Percentiles rank a stretch among this genome's conserved stretches.
Evolutionary conservation across 2,888 invertebrate genomes (phyloP).

Genomic region (Orthosia incerta): DNA sequence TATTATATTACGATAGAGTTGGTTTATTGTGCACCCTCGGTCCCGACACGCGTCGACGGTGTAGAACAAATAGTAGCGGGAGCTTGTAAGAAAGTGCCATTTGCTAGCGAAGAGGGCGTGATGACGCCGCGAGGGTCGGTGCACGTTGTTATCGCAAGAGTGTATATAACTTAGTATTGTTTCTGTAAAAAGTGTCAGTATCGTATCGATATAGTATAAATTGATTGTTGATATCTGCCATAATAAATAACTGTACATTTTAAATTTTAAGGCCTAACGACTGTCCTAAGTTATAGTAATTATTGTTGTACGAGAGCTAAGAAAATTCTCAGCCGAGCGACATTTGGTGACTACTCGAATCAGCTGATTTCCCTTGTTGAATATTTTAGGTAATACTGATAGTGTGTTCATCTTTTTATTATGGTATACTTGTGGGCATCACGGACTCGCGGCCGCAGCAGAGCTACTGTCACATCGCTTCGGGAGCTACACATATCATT

Average conservation of each 20-base stretch:
- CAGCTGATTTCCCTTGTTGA: slow-evolving; percentile 77
- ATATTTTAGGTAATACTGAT: slow-evolving; percentile 77
- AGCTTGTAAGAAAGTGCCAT: slow-evolving; percentile 82
- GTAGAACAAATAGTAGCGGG: slow-evolving; percentile 66
- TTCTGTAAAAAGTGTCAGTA: slow-evolving; percentile 87
- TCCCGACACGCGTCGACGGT: slow-evolving; percentile 58
- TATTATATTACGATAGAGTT: slow-evolving; percentile 66
- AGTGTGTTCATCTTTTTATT: slow-evolving; percentile 80
- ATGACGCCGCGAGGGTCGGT: slow-evolving; percentile 70
- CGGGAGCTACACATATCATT: slow-evolving; percentile 85
- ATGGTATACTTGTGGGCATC: slow-evolving; percentile 67
- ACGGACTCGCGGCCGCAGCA: slow-evolving; percentile 68
- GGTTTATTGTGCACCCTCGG: slow-evolving; percentile 72
- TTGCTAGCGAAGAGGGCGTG: slow-evolving; percentile 66
- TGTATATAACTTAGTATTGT: slow-evolving; percentile 81
- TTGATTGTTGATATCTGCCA: slow-evolving; percentile 90
- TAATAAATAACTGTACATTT: slow-evolving; percentile 89
- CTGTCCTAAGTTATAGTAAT: slow-evolving; percentile 87
- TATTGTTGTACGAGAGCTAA: slow-evolving; percentile 83
- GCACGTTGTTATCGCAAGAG: slow-evolving; percentile 81
- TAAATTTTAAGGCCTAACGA: slow-evolving; percentile 90
- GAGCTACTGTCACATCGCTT: slow-evolving; percentile 73
- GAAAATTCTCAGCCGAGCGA: slow-evolving; percentile 75
- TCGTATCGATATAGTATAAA: slow-evolving; percentile 85
- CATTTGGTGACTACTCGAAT: slow-evolving; percentile 68